Base-by-base conservation (phyloP, 2,888 invertebrate species). In the Hipparchia sbordonii region DNA sequence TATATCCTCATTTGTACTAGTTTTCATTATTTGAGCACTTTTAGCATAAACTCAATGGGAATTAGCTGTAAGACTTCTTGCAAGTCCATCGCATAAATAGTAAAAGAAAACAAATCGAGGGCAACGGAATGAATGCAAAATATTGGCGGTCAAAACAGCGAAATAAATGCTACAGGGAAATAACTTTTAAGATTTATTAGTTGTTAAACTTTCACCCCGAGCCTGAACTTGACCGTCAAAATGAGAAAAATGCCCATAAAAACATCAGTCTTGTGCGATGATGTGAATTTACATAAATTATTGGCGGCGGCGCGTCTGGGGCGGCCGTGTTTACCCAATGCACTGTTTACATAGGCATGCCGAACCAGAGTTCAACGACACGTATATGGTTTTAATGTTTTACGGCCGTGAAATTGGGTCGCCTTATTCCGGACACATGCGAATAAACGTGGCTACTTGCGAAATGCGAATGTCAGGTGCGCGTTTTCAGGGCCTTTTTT, bases 281-380 rank as follows among this genome's bases (percentile, higher is more conserved):
- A 90, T 86, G 89, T 86, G 86, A 87, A 92, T 92, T 92, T 90
- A 92, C 93, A 93, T 93, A 93, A 93, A 93, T 92, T 91, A 92
- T 92, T 87, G 91, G 88, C 90, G 90, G 83, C 89, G 87, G 81
- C 84, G 82, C 84, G 92, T 89, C 90, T 88, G 85, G 81, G 78
- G 77, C 68, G 68, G 6, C 67, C 78, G 76, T 83, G 85, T 87
- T 88, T 89, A 87, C 87, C 81, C 87, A 87, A 87, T 91, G 91
- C 91, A 91, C 83, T 92, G 92, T 92, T 92, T 92, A 92, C 91
- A 88, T 87, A 87, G 87, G 84, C 81, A 83, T 83, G 83, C 85
- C 84, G 86, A 83, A 82, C 82, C 83, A 80, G 88, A 86, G 92
- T 91, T 92, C 93, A 91, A 90, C 87, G 92, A 90, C 92, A 85